Evolutionary conservation across 2,113 vertebrate species (phyloP), one percentile per base, ranked within the genome.

Genomic region (Ploceus nigricollis): DNA sequence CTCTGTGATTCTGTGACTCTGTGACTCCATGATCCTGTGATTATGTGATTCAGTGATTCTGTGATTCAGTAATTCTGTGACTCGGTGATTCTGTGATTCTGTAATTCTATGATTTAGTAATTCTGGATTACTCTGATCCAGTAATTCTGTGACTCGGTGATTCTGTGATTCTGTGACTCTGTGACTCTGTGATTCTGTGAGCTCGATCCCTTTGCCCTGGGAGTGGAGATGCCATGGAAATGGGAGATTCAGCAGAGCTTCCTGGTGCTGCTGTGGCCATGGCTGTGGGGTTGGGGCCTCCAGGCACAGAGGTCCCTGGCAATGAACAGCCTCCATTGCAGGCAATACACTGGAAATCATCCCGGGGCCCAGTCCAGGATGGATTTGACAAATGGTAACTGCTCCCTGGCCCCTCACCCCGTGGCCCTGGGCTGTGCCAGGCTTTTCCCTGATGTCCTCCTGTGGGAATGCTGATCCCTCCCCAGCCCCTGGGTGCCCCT

Each of bases 231-330:
- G 61, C 25, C 30, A 13, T 11, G 42, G 11, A 7, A 19, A 18
- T 1, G 15, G 39, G 48, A 35, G 21, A 19, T 8, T 11, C 22
- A 30, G 42, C 39, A 37, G 64, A 5, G n/a, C 16, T 19, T 27
- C 22, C 4, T 0, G 2, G 50, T 60, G 33, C 65, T 44, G 0
- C n/a, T 58, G 37, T 47, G 51, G 33, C 35, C 7, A 1, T 1
- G 3, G 45, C 30, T n/a, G 23, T 57, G 57, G n/a, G 6, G 3
- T 5, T 48, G 15, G 24, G 33, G 18, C 48, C 9, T 6, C 40
- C 39, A 33, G 68, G 8, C 12, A 28, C 40, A 6, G 7, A 7
- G 25, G 31, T 27, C 15, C 10, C 20, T 27, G 87, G 37, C 23
- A 13, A 5, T 8, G 33, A 13, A 8, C 17, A 27, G 68, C 6